Base-by-base conservation (phyloP, 2,797 vertebrate genomes). In the Passerculus sandwichensis region DNA sequence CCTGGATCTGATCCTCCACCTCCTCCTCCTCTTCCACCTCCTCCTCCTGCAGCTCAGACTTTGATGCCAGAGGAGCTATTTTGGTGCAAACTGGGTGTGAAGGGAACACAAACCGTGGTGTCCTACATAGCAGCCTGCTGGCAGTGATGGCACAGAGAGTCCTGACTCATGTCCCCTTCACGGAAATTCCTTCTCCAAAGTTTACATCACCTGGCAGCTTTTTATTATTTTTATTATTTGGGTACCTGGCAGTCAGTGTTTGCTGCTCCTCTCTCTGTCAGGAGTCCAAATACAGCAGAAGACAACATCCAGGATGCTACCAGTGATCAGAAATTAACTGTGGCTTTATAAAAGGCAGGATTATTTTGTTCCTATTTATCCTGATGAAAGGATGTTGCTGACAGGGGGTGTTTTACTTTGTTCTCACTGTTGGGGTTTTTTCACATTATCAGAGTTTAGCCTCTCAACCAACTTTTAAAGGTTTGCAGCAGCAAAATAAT, bases 41-140 rank as follows among this genome's bases (percentile, higher is more conserved):
- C 57, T 80, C 50, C 45, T 13, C 0, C 61, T 54, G 50, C 62
- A 74, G 26, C 62, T 81, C 79, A 50, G 66, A 15, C 1, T 90
- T 84, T 78, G 88, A 81, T 92, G 95, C 91, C 92, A 91, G 84
- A 2, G 2, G 50, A 88, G 59, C 60, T 94, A 89, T 87, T 94
- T 89, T 91, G 71, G 84, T 93, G 86, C 67, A 61, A 72, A 75
- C 59, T 36, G 62, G 66, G 51, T 10, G 10, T 53, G 65, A 80
- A 92, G 61, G 79, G 44, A 88, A 74, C 91, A 89, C 60, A 80
- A 83, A 32, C 26, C 1, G 0, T 1, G 2, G 23, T 83, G 94
- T 79, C 91, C 92, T 82, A 87, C 74, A 73, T 62, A 91, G 88
- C 48, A 69, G 66, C 15, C 83, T 88, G 67, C 79, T 71, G 80